Evolutionary conservation across 2,797 vertebrate species (phyloP), one percentile per base, ranked within the genome.

Genomic region (Pantherophis vulpinus): DNA sequence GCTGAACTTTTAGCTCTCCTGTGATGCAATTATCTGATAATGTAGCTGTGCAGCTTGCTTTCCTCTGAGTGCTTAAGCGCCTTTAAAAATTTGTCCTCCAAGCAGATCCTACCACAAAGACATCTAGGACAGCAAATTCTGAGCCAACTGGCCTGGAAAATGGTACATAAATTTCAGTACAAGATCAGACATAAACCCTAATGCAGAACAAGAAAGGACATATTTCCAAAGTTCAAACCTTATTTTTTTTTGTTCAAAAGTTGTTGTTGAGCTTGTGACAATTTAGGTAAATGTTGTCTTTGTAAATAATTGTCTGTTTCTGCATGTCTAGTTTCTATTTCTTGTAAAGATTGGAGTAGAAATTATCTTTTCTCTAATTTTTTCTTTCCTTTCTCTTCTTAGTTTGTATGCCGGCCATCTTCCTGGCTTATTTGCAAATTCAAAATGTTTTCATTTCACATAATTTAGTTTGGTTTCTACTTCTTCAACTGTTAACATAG

Each of bases 1-100:
- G 70, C 23, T 90, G n/a, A 90, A 90, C 47, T 58, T 29, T 83
- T 58, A 60, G 87, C 20, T 90, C 88, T 86, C 70, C 47, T 54
- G 88, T 63, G 92, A 93, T 90, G 74, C 59, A 90, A 92, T 92
- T 89, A 89, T 90, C 88, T 83, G 92, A 92, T 86, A 92, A n/a
- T 61, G 47, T n/a, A 32, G 87, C n/a, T 90, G 13, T 90, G 56
- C 54, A 32, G 58, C 92, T 90, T 86, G 16, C 88, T 70, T 63
- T 66, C 47, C n/a, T 90, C 58, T 61, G 42, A 86, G 47, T 55
- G n/a, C 23, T 90, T 32, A 55, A 25, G 20, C n/a, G 32, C 66
- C 20, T 89, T 89, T 89, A 9, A 54, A 83, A 86, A 16, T 32
- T 55, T 58, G 60, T 55, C 13, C 66, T 92, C 70, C 10, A 61